phyloP scores from a whole-genome alignment of 2,113 vertebrate genomes.

The Sminthopsis crassicaudata region DNA sequence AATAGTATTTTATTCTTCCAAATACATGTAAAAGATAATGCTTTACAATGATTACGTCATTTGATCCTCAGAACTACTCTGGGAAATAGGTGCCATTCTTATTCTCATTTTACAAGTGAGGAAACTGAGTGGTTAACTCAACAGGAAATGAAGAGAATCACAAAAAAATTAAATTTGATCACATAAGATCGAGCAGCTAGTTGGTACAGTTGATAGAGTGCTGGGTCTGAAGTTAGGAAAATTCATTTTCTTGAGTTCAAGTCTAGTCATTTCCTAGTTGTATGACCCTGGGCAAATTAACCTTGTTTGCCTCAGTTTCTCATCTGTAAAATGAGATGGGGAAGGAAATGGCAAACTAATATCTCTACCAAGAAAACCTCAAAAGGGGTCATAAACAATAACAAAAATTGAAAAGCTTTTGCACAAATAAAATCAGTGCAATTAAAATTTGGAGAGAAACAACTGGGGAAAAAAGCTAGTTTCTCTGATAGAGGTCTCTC shows the following conservation, averaged over 20 bases:
- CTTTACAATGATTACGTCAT: no score
- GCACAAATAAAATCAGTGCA: not conserved
- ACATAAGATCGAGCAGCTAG: no score
- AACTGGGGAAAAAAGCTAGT: not conserved
- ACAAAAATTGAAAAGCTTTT: no score
- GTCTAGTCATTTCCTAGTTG: not conserved
- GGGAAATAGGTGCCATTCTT: no score
- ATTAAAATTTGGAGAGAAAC: not conserved
- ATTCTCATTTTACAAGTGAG: no score
- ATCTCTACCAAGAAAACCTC: not conserved
- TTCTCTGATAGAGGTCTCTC: not conserved
- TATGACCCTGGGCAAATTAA: not conserved
- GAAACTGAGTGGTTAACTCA: no score
- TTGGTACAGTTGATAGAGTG: not conserved
- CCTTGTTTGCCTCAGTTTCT: not conserved
- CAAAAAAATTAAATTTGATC: no score
- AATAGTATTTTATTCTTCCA: no score
- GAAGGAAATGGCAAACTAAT: not conserved
- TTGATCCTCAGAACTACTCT: no score
- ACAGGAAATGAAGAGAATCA: no score
- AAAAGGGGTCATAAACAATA: not conserved
- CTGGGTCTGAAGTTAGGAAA: not conserved
- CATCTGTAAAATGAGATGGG: not conserved
- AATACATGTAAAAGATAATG: no score
- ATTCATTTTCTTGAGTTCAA: not conserved